Percentiles rank a stretch among this genome's conserved stretches.
Evolutionary conservation across 1,140 invertebrate species (phyloP).

Genomic region (Coptotermes formosanus): DNA sequence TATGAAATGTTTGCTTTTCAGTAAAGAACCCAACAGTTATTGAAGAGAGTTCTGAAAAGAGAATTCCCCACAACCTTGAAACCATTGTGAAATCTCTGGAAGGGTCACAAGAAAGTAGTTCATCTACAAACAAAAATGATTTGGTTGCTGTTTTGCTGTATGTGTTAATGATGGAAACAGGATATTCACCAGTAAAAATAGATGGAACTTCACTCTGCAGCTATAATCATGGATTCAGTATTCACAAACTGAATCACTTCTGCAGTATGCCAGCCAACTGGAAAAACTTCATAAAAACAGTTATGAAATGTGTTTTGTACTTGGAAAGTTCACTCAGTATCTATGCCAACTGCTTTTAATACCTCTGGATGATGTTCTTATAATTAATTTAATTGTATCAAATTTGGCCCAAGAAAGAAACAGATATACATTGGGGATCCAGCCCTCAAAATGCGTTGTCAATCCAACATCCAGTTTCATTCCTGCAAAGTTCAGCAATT

Average conservation of each 20-base stretch:
- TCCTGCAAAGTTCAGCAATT: not conserved
- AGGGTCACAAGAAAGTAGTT: not conserved
- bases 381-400: conserved; percentile 4
- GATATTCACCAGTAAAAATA: not conserved
- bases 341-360: not conserved
- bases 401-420: not conserved
- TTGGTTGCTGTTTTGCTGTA: not conserved
- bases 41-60: not conserved
- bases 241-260: not conserved
- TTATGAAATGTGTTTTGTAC: not conserved
- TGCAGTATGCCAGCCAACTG: not conserved
- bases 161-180: conserved; percentile 10
- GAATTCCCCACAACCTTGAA: not conserved
- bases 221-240: not conserved
- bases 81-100: not conserved
- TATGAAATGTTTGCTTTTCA: not conserved
- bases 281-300: not conserved
- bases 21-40: not conserved
- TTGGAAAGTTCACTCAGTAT: not conserved
- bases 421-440: not conserved
- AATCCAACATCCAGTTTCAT: not conserved
- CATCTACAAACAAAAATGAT: not conserved
- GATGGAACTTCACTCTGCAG: not conserved
- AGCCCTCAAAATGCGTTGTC: not conserved
- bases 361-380: not conserved